phyloP scores from a whole-genome alignment of 1,140 invertebrate species.

The Drosophila pectinifera region DNA sequence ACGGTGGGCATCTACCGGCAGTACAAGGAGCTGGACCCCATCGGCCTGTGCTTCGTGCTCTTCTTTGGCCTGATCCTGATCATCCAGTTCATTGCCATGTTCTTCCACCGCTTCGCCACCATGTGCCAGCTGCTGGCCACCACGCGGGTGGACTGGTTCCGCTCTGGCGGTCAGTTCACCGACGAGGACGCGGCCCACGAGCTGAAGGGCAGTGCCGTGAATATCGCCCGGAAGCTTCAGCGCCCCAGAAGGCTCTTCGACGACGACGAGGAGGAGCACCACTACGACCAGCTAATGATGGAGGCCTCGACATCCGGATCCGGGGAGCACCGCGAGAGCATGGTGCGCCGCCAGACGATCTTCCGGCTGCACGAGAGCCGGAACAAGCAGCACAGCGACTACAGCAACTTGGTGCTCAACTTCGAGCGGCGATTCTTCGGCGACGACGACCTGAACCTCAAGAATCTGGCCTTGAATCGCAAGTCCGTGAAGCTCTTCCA shows the following conservation, averaged over 20 bases:
- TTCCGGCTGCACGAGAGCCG: slow-evolving; percentile 66
- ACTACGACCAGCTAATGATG: slow-evolving; percentile 51
- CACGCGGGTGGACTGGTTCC: slow-evolving; percentile 86
- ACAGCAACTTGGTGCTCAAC: slow-evolving; percentile 76
- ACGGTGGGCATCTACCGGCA: slow-evolving; percentile 86
- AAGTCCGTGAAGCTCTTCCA: slow-evolving; percentile 77
- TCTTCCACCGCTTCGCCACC: slow-evolving; percentile 93
- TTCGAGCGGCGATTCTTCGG: slow-evolving; percentile 77
- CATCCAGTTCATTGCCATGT: slow-evolving; percentile 94
- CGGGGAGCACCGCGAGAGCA: slow-evolving; percentile 54
- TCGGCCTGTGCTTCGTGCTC: slow-evolving; percentile 91
- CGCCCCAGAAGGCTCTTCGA: slow-evolving; percentile 84
- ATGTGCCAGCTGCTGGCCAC: slow-evolving; percentile 93
- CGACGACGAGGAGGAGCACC: slow-evolving; percentile 81
- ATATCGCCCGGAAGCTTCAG: slow-evolving; percentile 88
- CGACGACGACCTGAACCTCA: slow-evolving; percentile 75
- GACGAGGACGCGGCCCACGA: slow-evolving; percentile 86
- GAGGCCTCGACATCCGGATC: slow-evolving; percentile 22
- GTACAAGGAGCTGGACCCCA: slow-evolving; percentile 90
- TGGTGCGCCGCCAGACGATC: slow-evolving; percentile 72
- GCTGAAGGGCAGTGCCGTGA: slow-evolving; percentile 87
- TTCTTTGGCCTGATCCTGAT: slow-evolving; percentile 90
- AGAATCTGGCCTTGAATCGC: slow-evolving; percentile 70
- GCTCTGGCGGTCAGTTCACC: slow-evolving; percentile 61
- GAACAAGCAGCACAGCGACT: slow-evolving; percentile 67